These are phyloP conservation scores for Lagopus leucura DNA, from an alignment of 2,113 vertebrate species.

Conservation along the genomic window DNA sequence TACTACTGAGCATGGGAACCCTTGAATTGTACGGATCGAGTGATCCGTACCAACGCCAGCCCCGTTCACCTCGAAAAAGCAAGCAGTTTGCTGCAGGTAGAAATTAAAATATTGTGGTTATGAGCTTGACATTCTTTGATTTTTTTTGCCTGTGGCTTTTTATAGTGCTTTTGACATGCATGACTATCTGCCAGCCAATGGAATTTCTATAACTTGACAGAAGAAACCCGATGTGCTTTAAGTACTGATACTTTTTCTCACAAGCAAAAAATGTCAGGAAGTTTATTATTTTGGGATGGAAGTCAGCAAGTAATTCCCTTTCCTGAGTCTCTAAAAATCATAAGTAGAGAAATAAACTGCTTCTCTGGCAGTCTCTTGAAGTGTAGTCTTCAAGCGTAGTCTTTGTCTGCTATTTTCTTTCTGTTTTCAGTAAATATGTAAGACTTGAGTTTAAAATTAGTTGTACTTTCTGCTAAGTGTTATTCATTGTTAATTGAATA, in stretches of 20 bases:
- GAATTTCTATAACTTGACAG: conserved; percentile 18
- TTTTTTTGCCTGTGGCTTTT: conserved; percentile 68
- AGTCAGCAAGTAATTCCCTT: conserved; percentile 59
- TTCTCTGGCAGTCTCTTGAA: conserved; percentile 1
- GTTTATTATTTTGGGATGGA: conserved; percentile 47
- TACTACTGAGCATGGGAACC: conserved; percentile 92
- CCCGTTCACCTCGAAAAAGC: conserved; percentile 93
- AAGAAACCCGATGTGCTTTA: neutral
- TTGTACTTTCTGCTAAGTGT: neutral
- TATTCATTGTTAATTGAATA: neutral
- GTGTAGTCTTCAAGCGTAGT: neutral
- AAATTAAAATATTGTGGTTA: conserved; percentile 27
- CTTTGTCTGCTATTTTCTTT: neutral
- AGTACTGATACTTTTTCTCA: neutral
- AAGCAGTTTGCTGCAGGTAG: conserved; percentile 96
- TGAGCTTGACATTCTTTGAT: conserved; percentile 11
- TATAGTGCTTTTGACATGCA: conserved; percentile 65
- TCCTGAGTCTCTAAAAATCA: conserved; percentile 21
- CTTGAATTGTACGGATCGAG: conserved; percentile 90
- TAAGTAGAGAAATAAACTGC: neutral
- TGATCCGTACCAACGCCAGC: conserved; percentile 93
- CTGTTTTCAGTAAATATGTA: neutral
- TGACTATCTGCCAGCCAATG: conserved; percentile 45
- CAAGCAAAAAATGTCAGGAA: neutral
- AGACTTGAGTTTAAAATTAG: conserved; percentile 15